Base-by-base conservation (phyloP, 2,888 invertebrate genomes). In the Andrena praecox region DNA sequence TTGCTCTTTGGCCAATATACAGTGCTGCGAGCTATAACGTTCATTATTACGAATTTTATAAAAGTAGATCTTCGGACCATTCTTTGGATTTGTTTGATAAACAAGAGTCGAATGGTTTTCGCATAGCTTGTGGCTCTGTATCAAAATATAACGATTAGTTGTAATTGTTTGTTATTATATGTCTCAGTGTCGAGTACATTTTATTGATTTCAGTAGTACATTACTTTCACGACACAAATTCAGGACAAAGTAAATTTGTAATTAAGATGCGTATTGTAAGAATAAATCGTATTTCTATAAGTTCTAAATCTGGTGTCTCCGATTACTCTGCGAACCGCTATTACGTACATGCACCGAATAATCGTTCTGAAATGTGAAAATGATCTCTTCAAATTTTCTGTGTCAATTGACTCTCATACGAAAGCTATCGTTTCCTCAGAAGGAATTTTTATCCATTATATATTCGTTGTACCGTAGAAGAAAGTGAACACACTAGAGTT, bases 211-310 rank as follows among this genome's bases (percentile, higher is more conserved):
- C 69, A 72, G 64, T 64, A 68, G 77, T 71, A 82, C 72, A 63
- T 82, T 52, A 86, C 76, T 88, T 80, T 59, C 77, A 85, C 12
- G 75, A 77, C 76, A 82, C 56, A 82, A 75, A 80, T 77, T 42
- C 66, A 77, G 70, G 68, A 78, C 54, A 69, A 74, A 76, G 83
- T 60, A 78, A 91, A 87, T 91, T 91, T 92, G 91, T 92, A 92
- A 90, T 87, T 87, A 89, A 89, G 62, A 86, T 86, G 74, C 80
- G 79, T 87, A 90, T 89, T 91, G 86, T 89, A 89, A 91, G 84
- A 92, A 92, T 92, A 92, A 92, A 92, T 89, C 77, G 85, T 91
- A 91, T 92, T 92, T 92, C 89, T 91, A 90, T 90, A 91, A 92
- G 81, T 91, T 91, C 89, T 86, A 90, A 89, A 77, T 85, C 67